These are phyloP conservation scores for Candidula unifasciata DNA, from an alignment of 2,888 invertebrate genomes.

Conservation along the genomic window DNA sequence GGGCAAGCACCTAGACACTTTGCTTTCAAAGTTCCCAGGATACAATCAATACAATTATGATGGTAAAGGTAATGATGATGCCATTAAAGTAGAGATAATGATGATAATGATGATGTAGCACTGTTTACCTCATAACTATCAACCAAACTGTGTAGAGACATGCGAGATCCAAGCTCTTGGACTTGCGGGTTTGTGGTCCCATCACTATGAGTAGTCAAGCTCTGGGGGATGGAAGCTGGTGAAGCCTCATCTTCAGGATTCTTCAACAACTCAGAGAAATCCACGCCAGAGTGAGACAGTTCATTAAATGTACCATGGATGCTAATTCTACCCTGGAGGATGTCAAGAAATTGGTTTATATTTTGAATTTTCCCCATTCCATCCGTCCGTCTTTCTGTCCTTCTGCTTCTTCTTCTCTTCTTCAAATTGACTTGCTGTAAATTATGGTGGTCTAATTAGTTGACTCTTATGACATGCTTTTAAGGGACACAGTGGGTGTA, in stretches of 20 bases:
- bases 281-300: conserved; percentile 71
- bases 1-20: too few relatives aligned
- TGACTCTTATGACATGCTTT: too few relatives aligned
- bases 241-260: conserved; percentile 64
- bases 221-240: neutral
- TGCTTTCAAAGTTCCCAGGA: too few relatives aligned
- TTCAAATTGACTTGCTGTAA: too few relatives aligned
- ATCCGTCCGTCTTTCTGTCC: too few relatives aligned
- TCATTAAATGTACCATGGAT: conserved; percentile 74
- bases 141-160: conserved; percentile 65
- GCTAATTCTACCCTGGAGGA: conserved; percentile 71
- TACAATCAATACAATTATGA: too few relatives aligned
- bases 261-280: conserved; percentile 73
- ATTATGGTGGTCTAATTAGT: too few relatives aligned
- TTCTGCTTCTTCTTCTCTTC: too few relatives aligned
- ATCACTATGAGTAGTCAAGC: neutral
- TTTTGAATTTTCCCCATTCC: too few relatives aligned
- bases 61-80: too few relatives aligned
- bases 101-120: neutral
- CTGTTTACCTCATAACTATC: conserved; percentile 66
- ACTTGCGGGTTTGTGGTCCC: neutral
- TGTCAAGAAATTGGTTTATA: too few relatives aligned
- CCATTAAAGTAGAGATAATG: neutral
- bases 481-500: too few relatives aligned
- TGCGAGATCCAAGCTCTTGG: conserved; percentile 60